These are phyloP conservation scores for Heliconius hortense DNA, from an alignment of 2,888 invertebrate genomes.

Conservation along the genomic window DNA sequence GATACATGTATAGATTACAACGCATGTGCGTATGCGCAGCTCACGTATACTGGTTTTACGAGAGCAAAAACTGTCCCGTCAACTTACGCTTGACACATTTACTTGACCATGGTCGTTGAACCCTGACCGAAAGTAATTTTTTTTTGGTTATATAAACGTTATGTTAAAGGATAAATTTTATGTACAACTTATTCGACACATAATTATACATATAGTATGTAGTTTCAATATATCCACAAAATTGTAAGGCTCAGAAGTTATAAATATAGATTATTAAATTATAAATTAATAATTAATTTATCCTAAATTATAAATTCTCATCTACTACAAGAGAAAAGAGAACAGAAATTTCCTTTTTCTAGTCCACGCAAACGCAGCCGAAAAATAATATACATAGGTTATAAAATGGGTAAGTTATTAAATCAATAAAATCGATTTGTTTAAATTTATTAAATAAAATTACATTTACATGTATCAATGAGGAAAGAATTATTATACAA, in stretches of 20 bases:
- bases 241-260: not conserved
- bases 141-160: conserved; percentile 39
- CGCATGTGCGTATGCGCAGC: conserved; percentile 29
- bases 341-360: too few relatives aligned
- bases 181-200: conserved; percentile 6
- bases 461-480: not conserved
- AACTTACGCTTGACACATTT: conserved; percentile 44
- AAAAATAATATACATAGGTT: too few relatives aligned
- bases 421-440: not conserved
- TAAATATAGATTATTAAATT: too few relatives aligned
- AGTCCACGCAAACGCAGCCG: too few relatives aligned
- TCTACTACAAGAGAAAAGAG: too few relatives aligned
- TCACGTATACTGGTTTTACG: conserved; percentile 31
- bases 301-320: too few relatives aligned
- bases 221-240: not conserved
- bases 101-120: conserved; percentile 40
- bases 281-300: too few relatives aligned
- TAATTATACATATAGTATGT: not conserved
- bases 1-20: conserved; percentile 23
- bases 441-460: not conserved
- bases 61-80: conserved; percentile 43
- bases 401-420: too few relatives aligned
- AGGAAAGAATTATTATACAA: not conserved
- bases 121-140: conserved; percentile 40
- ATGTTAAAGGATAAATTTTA: conserved; percentile 21